Conservation (phyloP, 2,113 vertebrate species). For the Cynoglossus semilaevis region DNA sequence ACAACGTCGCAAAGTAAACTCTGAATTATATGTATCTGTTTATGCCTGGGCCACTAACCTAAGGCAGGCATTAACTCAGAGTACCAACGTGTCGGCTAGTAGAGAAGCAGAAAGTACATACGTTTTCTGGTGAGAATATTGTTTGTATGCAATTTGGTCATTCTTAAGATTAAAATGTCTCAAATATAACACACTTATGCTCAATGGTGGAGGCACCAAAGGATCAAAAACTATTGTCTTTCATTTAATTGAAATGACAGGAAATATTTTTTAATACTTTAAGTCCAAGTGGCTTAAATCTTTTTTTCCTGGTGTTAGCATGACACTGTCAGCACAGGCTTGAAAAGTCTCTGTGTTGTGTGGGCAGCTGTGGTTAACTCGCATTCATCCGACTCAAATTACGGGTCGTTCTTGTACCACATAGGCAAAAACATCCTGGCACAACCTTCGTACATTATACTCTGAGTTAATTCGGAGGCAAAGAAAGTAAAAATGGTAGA, state of each 20-base stretch:
- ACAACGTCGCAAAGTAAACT: no score
- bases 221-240: no score
- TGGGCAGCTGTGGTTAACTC: constrained; percentile 3
- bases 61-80: no score
- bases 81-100: no score
- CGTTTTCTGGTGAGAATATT: no score
- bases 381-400: background rate
- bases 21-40: no score
- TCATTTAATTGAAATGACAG: no score
- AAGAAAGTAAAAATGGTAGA: background rate
- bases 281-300: background rate
- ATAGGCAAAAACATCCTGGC: background rate
- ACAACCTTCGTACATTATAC: background rate
- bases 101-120: no score
- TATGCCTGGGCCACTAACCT: no score
- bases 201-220: no score
- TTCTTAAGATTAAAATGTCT: background rate
- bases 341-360: background rate
- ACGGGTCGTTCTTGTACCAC: background rate
- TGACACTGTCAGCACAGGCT: background rate
- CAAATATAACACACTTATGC: background rate
- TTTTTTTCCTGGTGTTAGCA: background rate
- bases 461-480: background rate
- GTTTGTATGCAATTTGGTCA: no score
- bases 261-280: no score